Conservation (phyloP, 2,888 invertebrate species). For the Metalampra italica region DNA sequence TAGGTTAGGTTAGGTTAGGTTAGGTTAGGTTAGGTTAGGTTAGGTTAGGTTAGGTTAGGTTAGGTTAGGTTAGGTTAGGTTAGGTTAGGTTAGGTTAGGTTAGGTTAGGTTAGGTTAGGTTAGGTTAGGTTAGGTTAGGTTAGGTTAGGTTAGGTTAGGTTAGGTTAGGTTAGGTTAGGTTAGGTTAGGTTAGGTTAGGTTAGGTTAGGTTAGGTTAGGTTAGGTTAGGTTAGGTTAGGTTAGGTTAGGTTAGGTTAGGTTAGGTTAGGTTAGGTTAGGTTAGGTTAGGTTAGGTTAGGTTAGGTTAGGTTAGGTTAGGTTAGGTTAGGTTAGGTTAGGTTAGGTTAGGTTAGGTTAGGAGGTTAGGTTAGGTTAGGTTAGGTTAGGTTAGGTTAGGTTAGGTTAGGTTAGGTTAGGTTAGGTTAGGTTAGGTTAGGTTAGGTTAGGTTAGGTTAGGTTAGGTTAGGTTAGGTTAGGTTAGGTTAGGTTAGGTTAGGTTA, state of each 20-base stretch:
- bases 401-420: conserved; percentile 13
- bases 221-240: conserved; percentile 18
- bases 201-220: conserved; percentile 16
- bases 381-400: conserved; percentile 13
- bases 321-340: conserved; percentile 12
- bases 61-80: conserved; percentile 20
- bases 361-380: conserved; percentile 13
- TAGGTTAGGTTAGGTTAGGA: conserved; percentile 12
- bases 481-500: conserved; percentile 14
- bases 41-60: conserved; percentile 19
- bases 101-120: conserved; percentile 12
- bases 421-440: conserved; percentile 1
- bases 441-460: conserved; percentile 12
- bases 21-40: conserved; percentile 12
- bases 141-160: conserved; percentile 14
- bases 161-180: conserved; percentile 12
- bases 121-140: conserved; percentile 12
- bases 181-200: conserved; percentile 12
- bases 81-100: conserved; percentile 15
- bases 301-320: conserved; percentile 12
- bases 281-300: conserved; percentile 12
- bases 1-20: conserved; percentile 10
- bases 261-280: conserved; percentile 13
- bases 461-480: conserved; percentile 15
- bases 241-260: conserved; percentile 17